Evolutionary conservation across 2,888 invertebrate genomes (phyloP), one percentile per base, ranked within the genome.

Genomic region (Campoplex nolae): DNA sequence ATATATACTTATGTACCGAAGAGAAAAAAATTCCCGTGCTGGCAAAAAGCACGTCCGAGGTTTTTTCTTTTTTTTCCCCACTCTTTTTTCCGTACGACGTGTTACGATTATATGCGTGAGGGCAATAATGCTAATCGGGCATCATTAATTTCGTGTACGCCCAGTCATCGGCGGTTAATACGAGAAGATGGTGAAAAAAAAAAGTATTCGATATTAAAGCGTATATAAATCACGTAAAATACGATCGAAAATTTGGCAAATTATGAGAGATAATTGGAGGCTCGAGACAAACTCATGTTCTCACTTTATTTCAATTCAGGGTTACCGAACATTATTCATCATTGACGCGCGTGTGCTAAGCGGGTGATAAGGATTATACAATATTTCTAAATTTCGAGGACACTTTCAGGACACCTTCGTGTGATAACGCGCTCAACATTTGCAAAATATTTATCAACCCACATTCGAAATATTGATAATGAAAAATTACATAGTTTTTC

Each of bases 71-170:
- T 58, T 28, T 76, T 65, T 65, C 51, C n/a, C 51, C n/a, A 4
- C 23, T 54, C 28, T 42, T 62, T 51, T 70, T 42, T 62, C 54
- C 45, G 13, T 54, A 51, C 62, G 28, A 83, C 32, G 68, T 18
- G 42, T 32, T 32, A 51, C 71, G 84, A 83, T 79, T 82, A 75
- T 82, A 77, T 67, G 62, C 51, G 73, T 23, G 32, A 78, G 79
- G 74, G 35, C 74, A 74, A 79, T 85, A 79, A 88, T 88, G 81
- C 86, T 88, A 86, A 88, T 86, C 70, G 86, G 32, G 71, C 45
- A 62, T 45, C 78, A 84, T 88, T 86, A 81, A 88, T 88, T 86
- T 74, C 74, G 62, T 81, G 42, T 80, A 68, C 67, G 65, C 80
- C 75, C 71, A 73, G 79, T 82, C 73, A 62, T 80, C 70, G 73